These are phyloP conservation scores for Phymorhynchus buccinoides DNA, from an alignment of 1,140 invertebrate genomes.

Conservation along the genomic window DNA sequence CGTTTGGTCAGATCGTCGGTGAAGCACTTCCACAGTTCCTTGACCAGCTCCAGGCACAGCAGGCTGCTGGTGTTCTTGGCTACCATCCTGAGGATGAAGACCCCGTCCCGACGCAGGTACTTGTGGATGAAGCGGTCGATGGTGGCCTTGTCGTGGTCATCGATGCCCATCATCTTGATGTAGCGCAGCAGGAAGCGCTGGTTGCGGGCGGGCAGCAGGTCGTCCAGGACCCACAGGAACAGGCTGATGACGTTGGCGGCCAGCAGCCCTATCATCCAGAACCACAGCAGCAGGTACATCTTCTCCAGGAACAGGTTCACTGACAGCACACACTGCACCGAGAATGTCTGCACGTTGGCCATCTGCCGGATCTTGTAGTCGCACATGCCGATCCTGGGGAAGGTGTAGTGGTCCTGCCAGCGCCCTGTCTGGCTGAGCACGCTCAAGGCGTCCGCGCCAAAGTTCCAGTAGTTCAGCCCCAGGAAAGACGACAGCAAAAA, in stretches of 20 bases:
- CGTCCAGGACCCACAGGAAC: constrained; percentile 55
- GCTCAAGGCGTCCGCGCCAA: constrained; percentile 73
- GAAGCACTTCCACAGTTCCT: constrained; percentile 61
- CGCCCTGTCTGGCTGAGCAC: constrained; percentile 68
- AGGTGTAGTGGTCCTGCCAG: constrained; percentile 71
- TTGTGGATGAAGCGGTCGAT: constrained; percentile 60
- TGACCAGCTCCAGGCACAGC: constrained; percentile 63
- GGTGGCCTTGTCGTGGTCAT: constrained; percentile 51
- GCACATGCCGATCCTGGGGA: constrained; percentile 76
- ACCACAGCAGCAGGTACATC: constrained; percentile 76
- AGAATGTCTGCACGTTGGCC: constrained; percentile 63
- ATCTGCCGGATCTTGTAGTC: constrained; percentile 76
- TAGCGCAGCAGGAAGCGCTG: constrained; percentile 65
- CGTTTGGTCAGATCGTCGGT: constrained; percentile 25
- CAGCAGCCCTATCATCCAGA: constrained; percentile 74
- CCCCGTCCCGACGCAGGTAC: constrained; percentile 68
- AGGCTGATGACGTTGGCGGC: constrained; percentile 63
- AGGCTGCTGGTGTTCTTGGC: constrained; percentile 67
- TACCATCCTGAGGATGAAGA: constrained; percentile 67
- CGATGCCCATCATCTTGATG: constrained; percentile 50
- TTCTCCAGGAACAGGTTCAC: constrained; percentile 77
- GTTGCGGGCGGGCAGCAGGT: constrained; percentile 51
- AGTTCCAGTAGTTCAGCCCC: constrained; percentile 65
- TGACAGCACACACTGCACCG: constrained; percentile 75
- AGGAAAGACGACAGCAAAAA: constrained; percentile 69